Conservation (phyloP, 2,888 invertebrate genomes). For the Plebejus melissa region DNA sequence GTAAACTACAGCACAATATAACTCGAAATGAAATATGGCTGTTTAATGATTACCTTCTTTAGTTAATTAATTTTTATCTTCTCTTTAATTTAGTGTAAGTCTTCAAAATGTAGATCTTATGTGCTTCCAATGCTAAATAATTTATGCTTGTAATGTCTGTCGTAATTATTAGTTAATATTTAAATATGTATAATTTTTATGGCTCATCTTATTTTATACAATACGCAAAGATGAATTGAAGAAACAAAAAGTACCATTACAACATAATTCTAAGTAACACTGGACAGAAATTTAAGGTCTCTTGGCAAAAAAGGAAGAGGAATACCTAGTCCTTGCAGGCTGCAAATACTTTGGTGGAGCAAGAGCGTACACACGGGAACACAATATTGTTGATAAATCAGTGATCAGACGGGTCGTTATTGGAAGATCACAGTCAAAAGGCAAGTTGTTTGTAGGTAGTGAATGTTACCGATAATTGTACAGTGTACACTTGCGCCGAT, state of each 20-base stretch:
- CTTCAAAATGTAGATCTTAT: conserved; percentile 21
- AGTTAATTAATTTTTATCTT: conserved; percentile 21
- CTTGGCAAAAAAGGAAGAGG: not conserved
- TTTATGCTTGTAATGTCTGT: conserved; percentile 9
- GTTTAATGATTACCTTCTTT: conserved; percentile 28
- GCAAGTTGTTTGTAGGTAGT: not conserved
- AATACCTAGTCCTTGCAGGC: too few relatives aligned
- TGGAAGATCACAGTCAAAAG: too few relatives aligned
- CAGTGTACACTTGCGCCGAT: not conserved
- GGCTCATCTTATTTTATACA: not conserved
- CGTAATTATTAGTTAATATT: not conserved
- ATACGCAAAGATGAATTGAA: conserved; percentile 28
- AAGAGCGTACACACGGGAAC: too few relatives aligned
- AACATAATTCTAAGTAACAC: not conserved
- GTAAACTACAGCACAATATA: conserved; percentile 10
- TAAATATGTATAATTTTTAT: conserved; percentile 1
- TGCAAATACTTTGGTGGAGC: too few relatives aligned
- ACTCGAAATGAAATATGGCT: conserved; percentile 4
- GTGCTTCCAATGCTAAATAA: conserved; percentile 25
- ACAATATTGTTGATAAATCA: too few relatives aligned
- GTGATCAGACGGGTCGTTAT: too few relatives aligned
- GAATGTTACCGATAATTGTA: not conserved
- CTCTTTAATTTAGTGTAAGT: conserved; percentile 17
- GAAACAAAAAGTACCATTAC: not conserved
- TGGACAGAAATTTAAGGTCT: not conserved